phyloP scores from a whole-genome alignment of 2,113 vertebrate species.

The Callipepla squamata region DNA sequence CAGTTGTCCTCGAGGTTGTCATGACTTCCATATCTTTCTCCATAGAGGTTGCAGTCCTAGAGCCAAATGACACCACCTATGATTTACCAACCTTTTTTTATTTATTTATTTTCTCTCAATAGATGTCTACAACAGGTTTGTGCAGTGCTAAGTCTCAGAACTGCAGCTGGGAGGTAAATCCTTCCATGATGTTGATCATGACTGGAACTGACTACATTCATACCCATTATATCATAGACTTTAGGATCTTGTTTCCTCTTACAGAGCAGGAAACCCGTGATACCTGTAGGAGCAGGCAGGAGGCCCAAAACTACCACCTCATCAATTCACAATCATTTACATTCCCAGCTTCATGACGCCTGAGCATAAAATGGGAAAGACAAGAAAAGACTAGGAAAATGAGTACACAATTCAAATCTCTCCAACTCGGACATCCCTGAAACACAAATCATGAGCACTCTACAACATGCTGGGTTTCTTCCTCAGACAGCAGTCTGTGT shows the following conservation, averaged over 20 bases:
- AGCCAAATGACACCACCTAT: not conserved
- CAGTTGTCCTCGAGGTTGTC: not conserved
- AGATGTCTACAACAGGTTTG: not conserved
- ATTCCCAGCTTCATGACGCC: not conserved
- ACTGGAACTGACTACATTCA: not conserved
- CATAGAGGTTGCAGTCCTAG: not conserved
- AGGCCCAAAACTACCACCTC: not conserved
- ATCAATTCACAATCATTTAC: not conserved
- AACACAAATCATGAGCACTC: not conserved
- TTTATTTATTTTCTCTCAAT: too few species aligned
- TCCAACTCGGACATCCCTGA: not conserved
- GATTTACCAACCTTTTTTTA: too few species aligned
- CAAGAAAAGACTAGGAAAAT: not conserved
- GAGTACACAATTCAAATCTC: not conserved
- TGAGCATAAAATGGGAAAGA: not conserved
- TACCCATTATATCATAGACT: not conserved
- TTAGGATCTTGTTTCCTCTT: not conserved
- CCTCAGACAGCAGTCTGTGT: not conserved
- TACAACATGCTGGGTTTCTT: not conserved
- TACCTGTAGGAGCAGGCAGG: not conserved
- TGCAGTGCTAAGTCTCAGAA: not conserved
- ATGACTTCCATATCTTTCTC: not conserved
- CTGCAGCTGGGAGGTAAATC: not conserved
- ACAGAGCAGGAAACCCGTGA: accelerated
- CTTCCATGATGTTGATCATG: not conserved